Percentiles rank a stretch among this genome's conserved stretches.
Evolutionary conservation across 2,797 vertebrate species (phyloP).

Genomic region (Phalloptychus januarius): DNA sequence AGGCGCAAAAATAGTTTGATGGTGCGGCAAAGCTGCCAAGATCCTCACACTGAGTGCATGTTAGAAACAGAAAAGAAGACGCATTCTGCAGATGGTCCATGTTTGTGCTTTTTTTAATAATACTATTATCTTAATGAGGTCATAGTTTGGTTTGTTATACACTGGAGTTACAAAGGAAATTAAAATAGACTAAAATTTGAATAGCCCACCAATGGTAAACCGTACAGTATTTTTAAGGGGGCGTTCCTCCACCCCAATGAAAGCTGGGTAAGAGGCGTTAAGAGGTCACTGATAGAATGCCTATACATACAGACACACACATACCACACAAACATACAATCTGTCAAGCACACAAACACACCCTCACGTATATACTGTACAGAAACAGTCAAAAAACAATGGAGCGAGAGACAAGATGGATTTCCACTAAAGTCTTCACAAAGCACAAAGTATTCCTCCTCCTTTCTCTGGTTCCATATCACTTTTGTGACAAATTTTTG

Average conservation of each 20-base stretch:
- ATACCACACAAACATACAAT: constrained; percentile 90
- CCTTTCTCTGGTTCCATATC: constrained; percentile 76
- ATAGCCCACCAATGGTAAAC: constrained; percentile 98
- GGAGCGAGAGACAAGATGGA: constrained; percentile 93
- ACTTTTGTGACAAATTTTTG: constrained; percentile 74
- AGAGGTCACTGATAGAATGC: constrained; percentile 99
- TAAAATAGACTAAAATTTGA: constrained; percentile 88
- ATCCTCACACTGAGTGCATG: constrained; percentile 63
- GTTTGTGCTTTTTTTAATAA: constrained; percentile 99
- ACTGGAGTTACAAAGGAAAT: constrained; percentile 98
- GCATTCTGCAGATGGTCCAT: constrained; percentile 94
- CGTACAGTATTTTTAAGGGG: constrained; percentile 89
- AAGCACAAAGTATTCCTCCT: constrained; percentile 80
- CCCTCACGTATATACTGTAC: constrained; percentile 89
- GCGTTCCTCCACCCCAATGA: constrained; percentile 89
- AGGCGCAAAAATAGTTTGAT: constrained; percentile 62
- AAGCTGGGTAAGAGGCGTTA: constrained; percentile 83
- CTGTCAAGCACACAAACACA: constrained; percentile 78
- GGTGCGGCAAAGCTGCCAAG: constrained; percentile 73
- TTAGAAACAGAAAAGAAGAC: constrained; percentile 82
- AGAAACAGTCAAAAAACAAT: constrained; percentile 95
- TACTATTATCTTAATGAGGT: constrained; percentile 99
- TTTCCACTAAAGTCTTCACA: constrained; percentile 85
- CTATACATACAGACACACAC: constrained; percentile 99
- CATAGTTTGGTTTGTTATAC: constrained; percentile 99